These are phyloP conservation scores for Luffia ferchaultella DNA, from an alignment of 2,888 invertebrate species.

Conservation along the genomic window DNA sequence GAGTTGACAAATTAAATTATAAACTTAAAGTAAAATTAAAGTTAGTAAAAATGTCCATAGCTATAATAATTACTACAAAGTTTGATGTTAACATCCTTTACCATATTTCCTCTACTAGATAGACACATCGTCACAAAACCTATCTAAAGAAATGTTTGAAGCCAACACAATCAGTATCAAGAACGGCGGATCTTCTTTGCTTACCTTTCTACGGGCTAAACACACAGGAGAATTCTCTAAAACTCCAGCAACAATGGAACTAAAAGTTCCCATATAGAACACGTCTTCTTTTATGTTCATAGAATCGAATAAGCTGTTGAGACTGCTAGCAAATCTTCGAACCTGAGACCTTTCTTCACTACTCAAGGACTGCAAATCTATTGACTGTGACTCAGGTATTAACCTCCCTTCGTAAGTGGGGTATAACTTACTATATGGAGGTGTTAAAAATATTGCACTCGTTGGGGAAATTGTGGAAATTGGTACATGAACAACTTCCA, in stretches of 20 bases:
- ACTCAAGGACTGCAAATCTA: slow-evolving; percentile 43
- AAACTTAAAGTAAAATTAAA: too few relatives aligned
- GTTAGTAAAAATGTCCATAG: too few relatives aligned
- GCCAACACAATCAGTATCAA: too few relatives aligned
- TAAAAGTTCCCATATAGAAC: slow-evolving; percentile 70
- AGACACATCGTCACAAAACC: too few relatives aligned
- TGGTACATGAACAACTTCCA: slow-evolving; percentile 69
- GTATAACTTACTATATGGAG: slow-evolving; percentile 65
- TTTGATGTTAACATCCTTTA: too few relatives aligned
- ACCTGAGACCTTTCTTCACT: slow-evolving; percentile 42
- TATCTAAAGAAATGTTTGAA: too few relatives aligned
- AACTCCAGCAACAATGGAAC: slow-evolving; percentile 67
- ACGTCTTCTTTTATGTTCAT: slow-evolving; percentile 72
- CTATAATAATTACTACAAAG: too few relatives aligned
- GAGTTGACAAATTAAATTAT: too few relatives aligned
- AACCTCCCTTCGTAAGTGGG: slow-evolving; percentile 53
- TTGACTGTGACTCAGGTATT: slow-evolving; percentile 28
- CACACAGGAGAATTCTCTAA: slow-evolving; percentile 66
- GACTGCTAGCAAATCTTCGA: slow-evolving; percentile 49
- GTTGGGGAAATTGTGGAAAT: slow-evolving; percentile 66
- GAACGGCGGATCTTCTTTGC: slow-evolving; percentile 4
- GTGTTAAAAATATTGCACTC: slow-evolving; percentile 68
- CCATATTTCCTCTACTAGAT: too few relatives aligned
- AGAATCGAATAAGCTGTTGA: slow-evolving; percentile 63
- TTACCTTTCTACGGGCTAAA: slow-evolving; percentile 61